Evolutionary conservation across 1,140 invertebrate species (phyloP).

Genomic region (Temnothorax longispinosus): DNA sequence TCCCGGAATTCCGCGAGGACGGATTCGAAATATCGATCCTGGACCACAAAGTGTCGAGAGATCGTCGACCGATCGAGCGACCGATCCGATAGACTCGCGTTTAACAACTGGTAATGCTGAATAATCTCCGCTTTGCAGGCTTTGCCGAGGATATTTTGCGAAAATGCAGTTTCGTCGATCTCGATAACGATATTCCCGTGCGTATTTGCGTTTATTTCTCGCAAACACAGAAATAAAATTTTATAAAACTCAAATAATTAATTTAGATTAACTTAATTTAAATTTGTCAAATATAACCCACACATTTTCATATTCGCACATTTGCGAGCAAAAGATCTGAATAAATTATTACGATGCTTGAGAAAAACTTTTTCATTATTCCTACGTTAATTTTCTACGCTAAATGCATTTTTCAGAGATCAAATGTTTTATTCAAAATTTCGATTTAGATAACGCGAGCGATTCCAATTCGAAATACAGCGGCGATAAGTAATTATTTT

Average conservation of each 20-base stretch:
- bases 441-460: neutral
- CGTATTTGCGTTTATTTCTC: neutral
- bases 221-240: constrained; percentile 9
- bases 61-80: constrained; percentile 59
- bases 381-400: neutral
- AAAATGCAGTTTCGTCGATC: constrained; percentile 34
- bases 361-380: constrained; percentile 4
- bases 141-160: neutral
- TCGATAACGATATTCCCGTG: neutral
- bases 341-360: neutral
- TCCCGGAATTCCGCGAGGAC: constrained; percentile 45
- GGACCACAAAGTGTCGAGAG: constrained; percentile 41
- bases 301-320: neutral
- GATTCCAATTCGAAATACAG: constrained; percentile 18
- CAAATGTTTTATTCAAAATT: constrained; percentile 7
- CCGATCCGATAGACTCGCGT: constrained; percentile 18
- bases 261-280: neutral
- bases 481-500: constrained; percentile 65
- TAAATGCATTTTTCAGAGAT: neutral
- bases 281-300: neutral
- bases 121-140: constrained; percentile 15
- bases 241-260: constrained; percentile 12
- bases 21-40: constrained; percentile 69
- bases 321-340: neutral
- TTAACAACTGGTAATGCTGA: neutral